phyloP scores from a whole-genome alignment of 2,888 invertebrate species.

The Homarus gammarus region DNA sequence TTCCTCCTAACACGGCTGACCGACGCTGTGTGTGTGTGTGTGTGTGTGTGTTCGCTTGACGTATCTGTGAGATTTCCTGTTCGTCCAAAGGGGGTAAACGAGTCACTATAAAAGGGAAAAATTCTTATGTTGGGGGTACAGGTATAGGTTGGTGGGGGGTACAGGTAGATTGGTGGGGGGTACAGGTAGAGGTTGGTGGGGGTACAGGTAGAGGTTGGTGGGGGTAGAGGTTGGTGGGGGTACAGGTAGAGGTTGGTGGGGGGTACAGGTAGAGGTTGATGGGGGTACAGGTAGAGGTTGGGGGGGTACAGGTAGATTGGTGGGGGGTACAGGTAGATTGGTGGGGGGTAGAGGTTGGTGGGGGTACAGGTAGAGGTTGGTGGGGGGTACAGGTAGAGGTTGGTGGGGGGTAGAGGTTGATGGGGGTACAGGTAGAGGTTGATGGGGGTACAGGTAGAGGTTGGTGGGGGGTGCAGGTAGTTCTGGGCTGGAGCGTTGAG shows the following conservation, averaged over 20 bases:
- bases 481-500: not conserved
- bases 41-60: no score
- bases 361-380: not conserved
- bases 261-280: not conserved
- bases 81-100: no score
- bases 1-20: no score
- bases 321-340: not conserved
- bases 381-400: not conserved
- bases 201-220: no score
- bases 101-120: no score
- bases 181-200: not conserved
- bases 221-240: no score
- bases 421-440: not conserved
- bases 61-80: no score
- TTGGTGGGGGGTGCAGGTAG: not conserved
- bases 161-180: not conserved
- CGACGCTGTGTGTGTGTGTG: no score
- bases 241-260: no score
- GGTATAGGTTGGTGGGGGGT: not conserved
- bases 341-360: not conserved
- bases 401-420: not conserved
- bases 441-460: not conserved
- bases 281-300: not conserved
- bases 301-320: not conserved
- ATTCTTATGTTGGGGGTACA: no score